Base-by-base conservation (phyloP, 2,113 vertebrate genomes). In the Gobiocypris rarus region DNA sequence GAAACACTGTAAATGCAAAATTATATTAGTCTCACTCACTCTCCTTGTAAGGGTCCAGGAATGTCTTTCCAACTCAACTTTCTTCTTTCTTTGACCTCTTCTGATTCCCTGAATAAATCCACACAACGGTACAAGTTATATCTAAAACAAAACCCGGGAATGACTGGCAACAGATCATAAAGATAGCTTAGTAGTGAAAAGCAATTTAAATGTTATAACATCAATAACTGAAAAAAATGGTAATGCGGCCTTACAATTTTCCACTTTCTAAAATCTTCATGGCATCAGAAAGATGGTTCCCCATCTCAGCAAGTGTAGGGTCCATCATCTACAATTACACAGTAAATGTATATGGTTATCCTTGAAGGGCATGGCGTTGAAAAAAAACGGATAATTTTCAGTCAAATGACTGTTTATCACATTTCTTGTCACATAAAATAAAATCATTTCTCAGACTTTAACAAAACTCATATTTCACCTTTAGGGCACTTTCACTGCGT, bases 1-100 rank as follows among this genome's bases (percentile, higher is more conserved):
- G 5, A 58, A 41, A 9, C 11, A 13, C 17, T 22, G 31, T 56
- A 10, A 41, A 45, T 61, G 13, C 45, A 11, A 48, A 34, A 19
- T 34, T 28, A 19, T 24, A 34, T 24, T 34, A 24, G 52, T 5
- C 13, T 9, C 2, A 86, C 93, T 89, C 93, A 98, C 98, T 96
- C 96, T 93, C 95, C 96, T 91, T 97, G 97, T 74, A 99, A 94
- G 1, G 98, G 97, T 75, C 97, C 97, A 38, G 97, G 97, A 89
- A 98, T 96, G 90, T 96, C 96, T 83, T 93, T 95, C 83, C 96
- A 93, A 54, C 87, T 75, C 58, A 93, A 90, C 59, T 87, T 93
- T 74, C 89, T 86, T 14, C 84, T 95, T 69, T 95, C 96, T 83
- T 92, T 89, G 85, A 94, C 95, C 19, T 93, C 92, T 31, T 95